Conservation (phyloP, 2,113 vertebrate species). For the Bambusicola thoracicus region DNA sequence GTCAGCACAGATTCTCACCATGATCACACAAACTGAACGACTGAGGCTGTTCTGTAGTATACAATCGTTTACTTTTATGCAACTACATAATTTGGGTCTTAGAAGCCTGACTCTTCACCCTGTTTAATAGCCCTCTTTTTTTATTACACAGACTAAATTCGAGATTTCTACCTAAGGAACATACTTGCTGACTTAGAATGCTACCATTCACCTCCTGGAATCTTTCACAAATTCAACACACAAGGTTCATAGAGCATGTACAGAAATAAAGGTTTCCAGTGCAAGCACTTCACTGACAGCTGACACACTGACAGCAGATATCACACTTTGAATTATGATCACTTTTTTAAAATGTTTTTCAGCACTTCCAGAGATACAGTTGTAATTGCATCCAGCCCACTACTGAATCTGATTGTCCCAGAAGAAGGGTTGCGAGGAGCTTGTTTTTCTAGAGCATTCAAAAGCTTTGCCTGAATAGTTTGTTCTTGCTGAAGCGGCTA, state of each 20-base stretch:
- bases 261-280: neutral
- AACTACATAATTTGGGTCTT: neutral
- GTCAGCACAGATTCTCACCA: neutral
- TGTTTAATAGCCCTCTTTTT: neutral
- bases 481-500: neutral
- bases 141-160: neutral
- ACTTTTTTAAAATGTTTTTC: neutral
- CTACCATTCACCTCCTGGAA: neutral
- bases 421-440: neutral
- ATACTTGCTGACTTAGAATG: too few species aligned
- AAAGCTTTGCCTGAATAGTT: neutral
- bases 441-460: neutral
- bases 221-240: neutral
- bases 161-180: neutral
- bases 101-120: neutral
- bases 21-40: neutral
- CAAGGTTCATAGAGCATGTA: neutral
- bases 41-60: neutral
- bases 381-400: neutral
- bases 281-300: neutral
- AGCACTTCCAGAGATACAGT: neutral
- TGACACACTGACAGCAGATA: neutral
- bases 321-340: neutral
- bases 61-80: neutral
- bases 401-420: neutral